These are phyloP conservation scores for Diplodus puntazzo DNA, from an alignment of 2,797 vertebrate genomes.

Conservation along the genomic window DNA sequence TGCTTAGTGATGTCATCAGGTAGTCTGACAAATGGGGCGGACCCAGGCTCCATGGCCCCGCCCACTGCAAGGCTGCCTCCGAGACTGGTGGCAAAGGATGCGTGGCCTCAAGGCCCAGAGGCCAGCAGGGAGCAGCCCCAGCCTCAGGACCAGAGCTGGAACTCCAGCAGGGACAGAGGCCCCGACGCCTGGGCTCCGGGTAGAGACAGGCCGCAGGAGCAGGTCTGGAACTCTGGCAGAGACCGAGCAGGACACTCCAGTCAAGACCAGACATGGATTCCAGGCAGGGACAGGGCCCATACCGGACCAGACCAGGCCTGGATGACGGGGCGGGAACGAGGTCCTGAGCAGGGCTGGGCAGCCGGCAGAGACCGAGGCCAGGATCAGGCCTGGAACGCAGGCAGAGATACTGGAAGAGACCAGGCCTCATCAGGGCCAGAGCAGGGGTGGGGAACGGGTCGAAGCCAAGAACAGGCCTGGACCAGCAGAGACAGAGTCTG, in stretches of 20 bases:
- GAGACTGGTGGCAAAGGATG: constrained; percentile 52
- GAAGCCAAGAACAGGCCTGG: constrained; percentile 63
- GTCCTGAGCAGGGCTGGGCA: constrained; percentile 62
- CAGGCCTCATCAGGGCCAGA: constrained; percentile 31
- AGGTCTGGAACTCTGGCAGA: constrained; percentile 43
- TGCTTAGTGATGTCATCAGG: constrained; percentile 73
- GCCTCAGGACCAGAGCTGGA: constrained; percentile 68
- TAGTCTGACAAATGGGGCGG: constrained; percentile 72
- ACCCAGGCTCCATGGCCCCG: constrained; percentile 52
- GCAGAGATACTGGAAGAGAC: constrained; percentile 54
- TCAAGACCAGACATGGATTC: constrained; percentile 67
- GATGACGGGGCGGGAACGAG: constrained; percentile 53
- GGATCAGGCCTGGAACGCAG: constrained; percentile 66
- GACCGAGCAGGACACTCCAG: constrained; percentile 52
- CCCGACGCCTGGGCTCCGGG: constrained; percentile 53
- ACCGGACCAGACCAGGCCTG: constrained; percentile 55
- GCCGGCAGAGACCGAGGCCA: constrained; percentile 53
- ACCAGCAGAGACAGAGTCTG: constrained; percentile 68
- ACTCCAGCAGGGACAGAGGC: constrained; percentile 50
- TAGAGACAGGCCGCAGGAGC: constrained; percentile 58
- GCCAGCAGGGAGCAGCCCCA: constrained; percentile 49
- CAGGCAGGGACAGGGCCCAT: constrained; percentile 55
- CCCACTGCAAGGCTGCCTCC: constrained; percentile 67
- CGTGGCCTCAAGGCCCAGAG: constrained; percentile 63
- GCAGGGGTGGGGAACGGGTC: constrained; percentile 57